These are phyloP conservation scores for Diarsia brunnea DNA, from an alignment of 2,888 invertebrate genomes.

Conservation along the genomic window DNA sequence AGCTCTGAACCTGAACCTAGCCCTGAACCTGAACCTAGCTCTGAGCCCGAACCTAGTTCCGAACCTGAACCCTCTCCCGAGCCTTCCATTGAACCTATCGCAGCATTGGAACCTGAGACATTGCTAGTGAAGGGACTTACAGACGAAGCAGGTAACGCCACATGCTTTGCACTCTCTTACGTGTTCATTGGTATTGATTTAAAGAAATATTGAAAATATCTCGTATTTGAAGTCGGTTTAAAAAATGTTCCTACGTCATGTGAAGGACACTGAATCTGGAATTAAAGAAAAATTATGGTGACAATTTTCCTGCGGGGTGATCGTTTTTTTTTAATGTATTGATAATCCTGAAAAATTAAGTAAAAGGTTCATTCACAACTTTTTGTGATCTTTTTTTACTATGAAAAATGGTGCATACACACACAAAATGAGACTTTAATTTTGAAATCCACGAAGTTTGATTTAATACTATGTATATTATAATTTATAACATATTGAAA, in stretches of 20 bases:
- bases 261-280: not conserved
- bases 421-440: no score
- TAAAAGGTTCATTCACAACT: no score
- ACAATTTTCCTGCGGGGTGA: no score
- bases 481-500: not conserved
- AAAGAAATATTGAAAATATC: not conserved
- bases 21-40: conserved; percentile 81
- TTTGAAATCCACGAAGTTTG: no score
- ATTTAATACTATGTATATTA: no score
- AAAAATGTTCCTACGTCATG: not conserved
- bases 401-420: no score
- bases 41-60: conserved; percentile 80
- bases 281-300: not conserved
- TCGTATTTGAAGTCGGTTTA: no score
- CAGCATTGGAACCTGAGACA: conserved; percentile 85
- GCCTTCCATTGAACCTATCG: conserved; percentile 83
- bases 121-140: conserved; percentile 89
- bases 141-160: conserved; percentile 89
- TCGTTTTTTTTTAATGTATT: no score
- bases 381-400: no score
- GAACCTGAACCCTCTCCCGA: conserved; percentile 85
- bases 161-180: conserved; percentile 78
- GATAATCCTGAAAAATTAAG: no score
- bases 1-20: conserved; percentile 77
- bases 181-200: conserved; percentile 50